A percentile compares a stretch with the other conserved stretches of the same genome.
Evolutionary conservation across 2,797 vertebrate genomes (phyloP).

Genomic region (Tolypeutes matacus): DNA sequence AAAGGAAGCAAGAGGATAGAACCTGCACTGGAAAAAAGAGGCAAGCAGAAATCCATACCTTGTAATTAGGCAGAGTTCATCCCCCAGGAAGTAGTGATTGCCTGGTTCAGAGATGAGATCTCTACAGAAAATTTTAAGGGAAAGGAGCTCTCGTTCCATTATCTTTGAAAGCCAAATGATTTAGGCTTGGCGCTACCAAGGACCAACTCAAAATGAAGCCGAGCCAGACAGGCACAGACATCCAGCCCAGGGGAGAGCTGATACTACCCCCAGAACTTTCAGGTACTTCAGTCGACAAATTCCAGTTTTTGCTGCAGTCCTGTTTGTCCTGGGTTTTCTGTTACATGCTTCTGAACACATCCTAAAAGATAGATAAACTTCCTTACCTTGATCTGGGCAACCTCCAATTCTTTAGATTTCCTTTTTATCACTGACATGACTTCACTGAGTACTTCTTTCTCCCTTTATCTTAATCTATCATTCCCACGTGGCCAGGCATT

Average conservation of each 20-base stretch:
- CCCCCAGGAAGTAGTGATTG: not conserved
- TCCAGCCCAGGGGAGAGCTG: not conserved
- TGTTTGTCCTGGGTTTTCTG: not conserved
- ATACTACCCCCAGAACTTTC: not conserved
- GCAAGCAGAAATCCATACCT: not conserved
- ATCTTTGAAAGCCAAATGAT: not conserved
- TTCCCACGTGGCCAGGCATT: not conserved
- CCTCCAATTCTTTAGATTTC: not conserved
- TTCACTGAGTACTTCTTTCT: not conserved
- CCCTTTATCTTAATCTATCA: not conserved
- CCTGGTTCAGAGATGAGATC: not conserved
- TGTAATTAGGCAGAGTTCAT: not conserved
- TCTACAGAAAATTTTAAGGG: not conserved
- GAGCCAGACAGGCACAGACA: not conserved
- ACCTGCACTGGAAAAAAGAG: not conserved
- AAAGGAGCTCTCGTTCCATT: not conserved
- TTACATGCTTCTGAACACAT: not conserved
- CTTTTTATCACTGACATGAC: not conserved
- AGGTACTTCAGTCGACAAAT: not conserved
- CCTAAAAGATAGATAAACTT: not conserved
- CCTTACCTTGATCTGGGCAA: not conserved
- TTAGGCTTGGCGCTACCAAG: accelerated
- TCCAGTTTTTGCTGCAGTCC: not conserved
- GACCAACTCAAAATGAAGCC: not conserved
- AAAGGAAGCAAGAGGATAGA: not conserved